Base-by-base conservation (phyloP, 1,140 invertebrate species). In the Scaptomyza hsui region DNA sequence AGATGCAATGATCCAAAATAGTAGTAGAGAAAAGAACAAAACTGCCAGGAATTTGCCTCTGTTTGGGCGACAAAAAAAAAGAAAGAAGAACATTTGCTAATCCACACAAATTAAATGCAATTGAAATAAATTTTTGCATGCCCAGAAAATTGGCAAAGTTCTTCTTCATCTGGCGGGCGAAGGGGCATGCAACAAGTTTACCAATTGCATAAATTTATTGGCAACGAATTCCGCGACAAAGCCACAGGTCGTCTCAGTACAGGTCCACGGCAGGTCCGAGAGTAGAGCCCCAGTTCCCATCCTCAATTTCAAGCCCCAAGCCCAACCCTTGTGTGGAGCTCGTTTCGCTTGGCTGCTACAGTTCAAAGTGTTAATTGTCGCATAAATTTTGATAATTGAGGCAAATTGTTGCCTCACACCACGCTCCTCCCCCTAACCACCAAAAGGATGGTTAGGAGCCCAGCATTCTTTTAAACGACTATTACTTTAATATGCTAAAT, bases 131-230 rank as follows among this genome's bases (percentile, higher is more conserved):
- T 88, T 88, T 55, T 55, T 82, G 53, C 78, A 88, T 88, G 61
- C 51, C 55, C 72, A 86, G 81, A 78, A 29, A 75, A 68, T 74
- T 72, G 70, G 57, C 61, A 44, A 47, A 73, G 18, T 21, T 37
- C 26, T 35, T 26, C 37, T 57, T 19, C 2, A 13, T n/a, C 24
- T 26, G 24, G 24, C 41, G 35, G 32, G 63, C 42, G 47, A 15
- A 6, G 51, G 72, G 65, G 72, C 65, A 74, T 88, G 83, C 82
- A 88, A 82, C 83, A 88, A 88, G 75, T 85, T 81, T 86, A 67
- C 78, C 83, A 78, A 82, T 88, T 88, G 78, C 82, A 88, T 88
- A 82, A 86, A 88, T 86, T 88, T 88, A 88, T 88, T 88, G 82
- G 75, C 83, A 86, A 81, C 73, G 75, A 86, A 77, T 88, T 68